Percentiles rank a stretch among this genome's conserved stretches.
Evolutionary conservation across 2,888 invertebrate species (phyloP).

Genomic region (Strigamia crassipes): DNA sequence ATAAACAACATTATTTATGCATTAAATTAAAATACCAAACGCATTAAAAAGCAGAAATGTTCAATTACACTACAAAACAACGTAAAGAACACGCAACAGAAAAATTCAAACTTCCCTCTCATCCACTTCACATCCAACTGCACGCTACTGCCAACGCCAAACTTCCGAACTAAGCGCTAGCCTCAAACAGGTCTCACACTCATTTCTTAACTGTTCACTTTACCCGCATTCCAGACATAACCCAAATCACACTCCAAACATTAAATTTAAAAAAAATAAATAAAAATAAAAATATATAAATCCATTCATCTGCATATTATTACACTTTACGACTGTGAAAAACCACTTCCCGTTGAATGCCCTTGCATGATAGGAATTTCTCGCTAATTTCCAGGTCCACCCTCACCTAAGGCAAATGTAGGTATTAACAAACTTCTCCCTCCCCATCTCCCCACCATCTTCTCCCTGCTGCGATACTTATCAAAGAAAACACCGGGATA

Average conservation of each 20-base stretch:
- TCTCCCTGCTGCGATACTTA: conserved; percentile 13
- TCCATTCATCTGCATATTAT: background rate
- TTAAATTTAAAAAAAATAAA: background rate
- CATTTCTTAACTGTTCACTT: background rate
- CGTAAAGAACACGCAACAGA: background rate
- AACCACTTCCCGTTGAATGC: conserved; percentile 34
- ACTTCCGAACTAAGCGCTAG: background rate
- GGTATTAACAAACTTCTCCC: conserved; percentile 33
- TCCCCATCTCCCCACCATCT: conserved; percentile 1
- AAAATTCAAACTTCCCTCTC: background rate
- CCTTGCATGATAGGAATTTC: conserved; percentile 33
- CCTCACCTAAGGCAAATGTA: conserved; percentile 35
- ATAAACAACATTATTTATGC: no score
- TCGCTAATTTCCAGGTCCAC: conserved; percentile 36
- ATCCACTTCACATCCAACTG: background rate
- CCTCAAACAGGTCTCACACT: background rate
- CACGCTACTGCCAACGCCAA: conserved; percentile 2
- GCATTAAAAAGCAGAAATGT: no score
- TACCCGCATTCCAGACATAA: background rate
- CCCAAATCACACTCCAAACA: background rate
- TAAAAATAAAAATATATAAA: background rate
- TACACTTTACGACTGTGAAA: conserved; percentile 4
- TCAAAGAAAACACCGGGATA: conserved; percentile 12
- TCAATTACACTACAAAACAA: no score
- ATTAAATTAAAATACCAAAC: no score